Percentiles rank a stretch among this genome's conserved stretches.
Evolutionary conservation across 2,797 vertebrate genomes (phyloP).

Genomic region (Mormyrops attenuatus): DNA sequence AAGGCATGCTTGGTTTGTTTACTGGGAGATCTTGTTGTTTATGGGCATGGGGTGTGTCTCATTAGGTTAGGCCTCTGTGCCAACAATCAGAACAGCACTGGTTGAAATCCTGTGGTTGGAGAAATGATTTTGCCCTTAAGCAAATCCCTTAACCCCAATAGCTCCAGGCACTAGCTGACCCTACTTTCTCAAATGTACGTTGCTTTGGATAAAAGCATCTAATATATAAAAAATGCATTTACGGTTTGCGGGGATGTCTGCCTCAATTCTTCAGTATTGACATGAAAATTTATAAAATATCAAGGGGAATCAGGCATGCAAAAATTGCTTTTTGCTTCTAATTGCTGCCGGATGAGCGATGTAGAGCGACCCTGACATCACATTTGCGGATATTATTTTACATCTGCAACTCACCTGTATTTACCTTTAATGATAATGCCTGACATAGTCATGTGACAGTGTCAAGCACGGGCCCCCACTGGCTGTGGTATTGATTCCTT

Average conservation of each 20-base stretch:
- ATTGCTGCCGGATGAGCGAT: neutral
- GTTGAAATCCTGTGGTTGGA: neutral
- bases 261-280: neutral
- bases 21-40: neutral
- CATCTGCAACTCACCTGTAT: neutral
- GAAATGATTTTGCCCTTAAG: neutral
- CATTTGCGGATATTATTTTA: neutral
- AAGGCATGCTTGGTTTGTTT: neutral
- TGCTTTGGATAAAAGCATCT: neutral
- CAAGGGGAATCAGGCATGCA: neutral
- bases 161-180: neutral
- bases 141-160: neutral
- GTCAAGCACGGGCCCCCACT: neutral
- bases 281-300: neutral
- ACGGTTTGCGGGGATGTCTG: neutral
- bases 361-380: neutral
- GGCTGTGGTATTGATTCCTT: neutral
- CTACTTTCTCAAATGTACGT: neutral
- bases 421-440: neutral
- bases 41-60: neutral
- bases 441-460: neutral
- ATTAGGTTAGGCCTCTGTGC: neutral
- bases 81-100: neutral
- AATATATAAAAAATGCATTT: neutral
- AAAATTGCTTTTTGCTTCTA: neutral